Evolutionary conservation across 2,113 vertebrate genomes (phyloP).

Genomic region (Chloebia gouldiae): DNA sequence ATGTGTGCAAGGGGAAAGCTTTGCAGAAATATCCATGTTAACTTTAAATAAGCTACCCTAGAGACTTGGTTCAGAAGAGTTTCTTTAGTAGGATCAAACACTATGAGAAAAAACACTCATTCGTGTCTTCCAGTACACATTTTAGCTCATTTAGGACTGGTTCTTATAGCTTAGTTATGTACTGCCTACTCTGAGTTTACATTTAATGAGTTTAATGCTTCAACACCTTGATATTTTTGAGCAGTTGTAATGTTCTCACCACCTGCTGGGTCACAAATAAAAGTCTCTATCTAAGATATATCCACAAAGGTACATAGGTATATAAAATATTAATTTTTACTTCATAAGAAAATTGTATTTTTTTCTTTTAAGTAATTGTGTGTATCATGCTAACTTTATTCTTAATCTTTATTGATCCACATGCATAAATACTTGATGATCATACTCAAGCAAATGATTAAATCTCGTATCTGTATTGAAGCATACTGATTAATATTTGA

Average conservation of each 20-base stretch:
- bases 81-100: not conserved
- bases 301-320: not conserved
- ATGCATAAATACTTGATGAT: not conserved
- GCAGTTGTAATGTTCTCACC: not conserved
- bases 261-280: not conserved
- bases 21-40: not conserved
- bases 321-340: not conserved
- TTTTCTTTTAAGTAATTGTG: not conserved
- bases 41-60: not conserved
- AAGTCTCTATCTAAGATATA: not conserved
- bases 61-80: not conserved
- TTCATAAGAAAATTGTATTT: not conserved
- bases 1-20: accelerated
- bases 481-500: not conserved
- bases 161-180: not conserved
- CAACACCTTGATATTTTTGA: not conserved
- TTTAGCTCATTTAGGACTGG: not conserved
- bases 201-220: not conserved
- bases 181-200: not conserved
- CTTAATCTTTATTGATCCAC: not conserved
- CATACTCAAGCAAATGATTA: not conserved
- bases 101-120: accelerated
- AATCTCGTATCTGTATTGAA: not conserved
- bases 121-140: not conserved
- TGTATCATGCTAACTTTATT: not conserved